Evolutionary conservation across 2,113 vertebrate genomes (phyloP).

Genomic region (Caretta caretta): DNA sequence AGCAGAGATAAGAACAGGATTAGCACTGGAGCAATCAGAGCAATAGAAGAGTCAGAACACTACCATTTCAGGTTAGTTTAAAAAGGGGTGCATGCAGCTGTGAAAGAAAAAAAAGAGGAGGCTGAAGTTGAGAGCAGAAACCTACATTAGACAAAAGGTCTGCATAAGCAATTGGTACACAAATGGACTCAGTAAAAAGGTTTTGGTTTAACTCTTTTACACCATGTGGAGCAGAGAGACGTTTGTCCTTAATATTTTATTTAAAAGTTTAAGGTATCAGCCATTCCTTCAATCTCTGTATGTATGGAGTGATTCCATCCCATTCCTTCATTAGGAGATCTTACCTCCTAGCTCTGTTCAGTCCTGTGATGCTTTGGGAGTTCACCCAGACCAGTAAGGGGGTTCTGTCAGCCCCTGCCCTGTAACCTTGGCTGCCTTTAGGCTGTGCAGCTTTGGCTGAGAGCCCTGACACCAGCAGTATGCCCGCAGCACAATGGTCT

Average conservation of each 20-base stretch:
- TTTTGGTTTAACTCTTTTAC: background rate
- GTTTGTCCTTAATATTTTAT: background rate
- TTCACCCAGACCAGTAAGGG: background rate
- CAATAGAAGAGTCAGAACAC: background rate
- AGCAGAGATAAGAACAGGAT: constrained; percentile 70
- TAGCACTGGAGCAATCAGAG: constrained; percentile 24
- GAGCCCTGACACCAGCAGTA: background rate
- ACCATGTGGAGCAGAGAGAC: background rate
- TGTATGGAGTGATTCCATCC: background rate
- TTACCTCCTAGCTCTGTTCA: background rate
- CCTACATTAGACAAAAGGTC: background rate
- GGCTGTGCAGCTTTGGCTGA: background rate
- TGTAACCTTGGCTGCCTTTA: background rate
- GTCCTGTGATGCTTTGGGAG: background rate
- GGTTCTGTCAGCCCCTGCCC: background rate
- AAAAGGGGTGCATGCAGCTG: background rate
- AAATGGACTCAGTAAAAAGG: background rate
- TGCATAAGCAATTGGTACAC: background rate
- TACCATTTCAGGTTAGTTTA: background rate
- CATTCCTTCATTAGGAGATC: background rate
- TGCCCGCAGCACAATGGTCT: background rate
- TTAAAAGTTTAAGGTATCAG: background rate
- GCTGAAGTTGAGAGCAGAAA: constrained; percentile 15
- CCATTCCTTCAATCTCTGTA: background rate
- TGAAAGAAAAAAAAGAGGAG: constrained; percentile 20